A percentile compares a stretch with the other conserved stretches of the same genome.
Evolutionary conservation across 1,140 invertebrate genomes (phyloP).

Genomic region (Drosophila albomicans): DNA sequence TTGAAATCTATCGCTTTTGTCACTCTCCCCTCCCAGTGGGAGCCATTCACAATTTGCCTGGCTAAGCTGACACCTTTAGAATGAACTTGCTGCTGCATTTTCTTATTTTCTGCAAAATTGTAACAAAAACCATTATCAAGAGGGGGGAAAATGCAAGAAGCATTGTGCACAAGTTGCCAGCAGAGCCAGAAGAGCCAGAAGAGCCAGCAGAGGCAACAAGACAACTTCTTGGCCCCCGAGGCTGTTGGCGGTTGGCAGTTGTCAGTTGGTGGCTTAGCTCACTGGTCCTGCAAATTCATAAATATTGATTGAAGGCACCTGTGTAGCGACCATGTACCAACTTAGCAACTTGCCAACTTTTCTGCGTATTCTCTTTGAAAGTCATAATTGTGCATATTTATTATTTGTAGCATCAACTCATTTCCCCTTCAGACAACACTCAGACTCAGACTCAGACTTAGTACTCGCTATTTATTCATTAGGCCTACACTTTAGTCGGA

Average conservation of each 20-base stretch:
- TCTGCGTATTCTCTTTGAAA: conserved; percentile 24
- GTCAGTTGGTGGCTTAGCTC: conserved; percentile 8
- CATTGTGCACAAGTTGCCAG: conserved; percentile 26
- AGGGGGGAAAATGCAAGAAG: conserved; percentile 13
- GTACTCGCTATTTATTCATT: conserved; percentile 44
- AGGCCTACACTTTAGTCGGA: conserved; percentile 4
- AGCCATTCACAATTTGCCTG: conserved; percentile 19
- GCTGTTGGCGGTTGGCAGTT: conserved; percentile 25
- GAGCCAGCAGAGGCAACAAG: neutral
- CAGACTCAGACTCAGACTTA: neutral
- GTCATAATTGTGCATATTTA: conserved; percentile 50
- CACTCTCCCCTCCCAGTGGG: conserved; percentile 10
- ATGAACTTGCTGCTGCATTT: conserved; percentile 1
- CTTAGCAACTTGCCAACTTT: conserved; percentile 44
- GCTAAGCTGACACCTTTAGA: conserved; percentile 30
- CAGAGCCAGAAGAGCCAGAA: conserved; percentile 1
- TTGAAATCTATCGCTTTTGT: conserved; percentile 3
- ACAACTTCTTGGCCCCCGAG: conserved; percentile 6
- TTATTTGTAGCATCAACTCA: conserved; percentile 33
- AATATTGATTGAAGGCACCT: conserved; percentile 58
- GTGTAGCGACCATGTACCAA: conserved; percentile 20
- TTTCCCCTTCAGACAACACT: conserved; percentile 5
- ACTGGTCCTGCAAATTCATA: conserved; percentile 40
- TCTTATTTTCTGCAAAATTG: conserved; percentile 31
- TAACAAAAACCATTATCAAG: conserved; percentile 48